Evolutionary conservation across 1,140 invertebrate species (phyloP).

Genomic region (Formica selysi): DNA sequence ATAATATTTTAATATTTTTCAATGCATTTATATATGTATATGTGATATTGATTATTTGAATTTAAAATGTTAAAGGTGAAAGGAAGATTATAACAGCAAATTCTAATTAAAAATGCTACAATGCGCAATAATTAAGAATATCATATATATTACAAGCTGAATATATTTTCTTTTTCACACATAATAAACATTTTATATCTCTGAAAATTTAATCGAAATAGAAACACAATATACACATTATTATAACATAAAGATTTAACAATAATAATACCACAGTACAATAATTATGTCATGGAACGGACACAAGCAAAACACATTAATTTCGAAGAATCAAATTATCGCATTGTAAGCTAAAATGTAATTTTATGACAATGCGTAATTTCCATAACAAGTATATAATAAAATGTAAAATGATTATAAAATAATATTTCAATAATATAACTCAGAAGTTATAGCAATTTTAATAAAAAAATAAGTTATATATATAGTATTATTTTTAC

Average conservation of each 20-base stretch:
- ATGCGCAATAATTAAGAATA: neutral
- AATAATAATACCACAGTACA: slow-evolving; percentile 29
- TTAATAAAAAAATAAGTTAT: slow-evolving; percentile 24
- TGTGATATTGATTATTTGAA: neutral
- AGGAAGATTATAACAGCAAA: neutral
- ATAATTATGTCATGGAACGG: neutral
- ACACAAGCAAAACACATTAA: slow-evolving; percentile 24
- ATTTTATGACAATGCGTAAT: slow-evolving; percentile 33
- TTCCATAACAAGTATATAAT: slow-evolving; percentile 27
- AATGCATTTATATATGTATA: neutral
- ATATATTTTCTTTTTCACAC: neutral
- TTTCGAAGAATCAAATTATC: slow-evolving; percentile 47
- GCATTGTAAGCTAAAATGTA: slow-evolving; percentile 37
- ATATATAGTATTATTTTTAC: neutral
- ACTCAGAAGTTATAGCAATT: slow-evolving; percentile 10
- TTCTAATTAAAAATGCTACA: neutral
- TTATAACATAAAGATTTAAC: neutral
- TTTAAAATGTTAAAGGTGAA: neutral
- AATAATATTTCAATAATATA: slow-evolving; percentile 8
- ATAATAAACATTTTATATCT: neutral
- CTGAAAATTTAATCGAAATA: neutral
- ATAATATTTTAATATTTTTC: neutral
- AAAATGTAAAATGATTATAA: slow-evolving; percentile 39
- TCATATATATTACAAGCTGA: neutral
- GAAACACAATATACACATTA: neutral